These are phyloP conservation scores for Sarcophaga peregrina DNA, from an alignment of 1,140 invertebrate species.

Conservation along the genomic window DNA sequence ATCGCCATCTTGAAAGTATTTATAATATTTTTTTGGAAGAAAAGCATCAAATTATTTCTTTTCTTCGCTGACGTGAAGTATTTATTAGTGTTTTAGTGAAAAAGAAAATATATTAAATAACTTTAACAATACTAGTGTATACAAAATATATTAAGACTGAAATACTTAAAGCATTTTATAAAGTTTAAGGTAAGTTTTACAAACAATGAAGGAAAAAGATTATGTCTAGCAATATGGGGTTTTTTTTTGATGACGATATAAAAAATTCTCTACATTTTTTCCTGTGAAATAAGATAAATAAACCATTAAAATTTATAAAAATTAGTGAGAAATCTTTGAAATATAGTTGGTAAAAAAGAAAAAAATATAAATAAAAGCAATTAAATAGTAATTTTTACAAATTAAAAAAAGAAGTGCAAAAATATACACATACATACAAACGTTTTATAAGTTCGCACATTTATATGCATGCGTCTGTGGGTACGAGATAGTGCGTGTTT, in stretches of 20 bases:
- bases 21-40: slow-evolving; percentile 11
- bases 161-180: slow-evolving; percentile 26
- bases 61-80: slow-evolving; percentile 29
- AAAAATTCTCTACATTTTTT: background rate
- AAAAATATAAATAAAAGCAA: background rate
- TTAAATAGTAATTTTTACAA: background rate
- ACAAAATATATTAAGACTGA: slow-evolving; percentile 34
- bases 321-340: background rate
- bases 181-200: slow-evolving; percentile 33
- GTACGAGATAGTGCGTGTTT: background rate
- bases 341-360: background rate
- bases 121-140: slow-evolving; percentile 3
- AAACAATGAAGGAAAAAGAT: background rate
- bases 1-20: slow-evolving; percentile 29
- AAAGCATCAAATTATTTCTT: slow-evolving; percentile 28
- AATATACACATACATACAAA: background rate
- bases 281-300: background rate
- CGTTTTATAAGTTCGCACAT: background rate
- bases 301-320: background rate
- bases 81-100: slow-evolving; percentile 34
- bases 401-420: background rate
- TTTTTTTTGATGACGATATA: slow-evolving; percentile 23
- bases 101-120: background rate
- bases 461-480: background rate
- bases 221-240: background rate